phyloP scores from a whole-genome alignment of 1,140 invertebrate species.

The Lepidurus arcticus region DNA sequence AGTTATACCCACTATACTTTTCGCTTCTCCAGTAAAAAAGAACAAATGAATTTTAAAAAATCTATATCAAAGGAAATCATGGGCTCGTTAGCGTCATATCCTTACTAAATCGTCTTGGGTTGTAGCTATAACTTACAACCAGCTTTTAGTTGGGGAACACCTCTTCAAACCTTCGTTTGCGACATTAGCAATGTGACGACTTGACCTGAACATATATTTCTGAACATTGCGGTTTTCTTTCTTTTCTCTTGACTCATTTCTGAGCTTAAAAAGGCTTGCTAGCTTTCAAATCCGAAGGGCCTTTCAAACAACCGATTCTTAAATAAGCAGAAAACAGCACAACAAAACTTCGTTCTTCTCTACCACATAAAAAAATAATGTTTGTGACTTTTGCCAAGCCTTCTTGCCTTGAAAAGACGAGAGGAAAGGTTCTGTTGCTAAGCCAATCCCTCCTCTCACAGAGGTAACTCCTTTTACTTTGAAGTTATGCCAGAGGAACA shows the following conservation, averaged over 20 bases:
- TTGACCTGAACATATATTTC: too few species aligned
- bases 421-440: background rate
- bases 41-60: background rate
- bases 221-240: too few species aligned
- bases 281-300: too few species aligned
- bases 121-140: background rate
- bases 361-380: too few species aligned
- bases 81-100: background rate
- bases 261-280: too few species aligned
- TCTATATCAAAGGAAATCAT: background rate
- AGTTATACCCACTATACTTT: background rate
- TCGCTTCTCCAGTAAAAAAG: background rate
- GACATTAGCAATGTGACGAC: too few species aligned
- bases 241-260: too few species aligned
- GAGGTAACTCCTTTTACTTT: background rate
- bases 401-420: background rate
- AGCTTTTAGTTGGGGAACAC: background rate
- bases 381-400: background rate
- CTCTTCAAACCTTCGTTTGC: background rate
- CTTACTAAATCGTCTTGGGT: background rate
- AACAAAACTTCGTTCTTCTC: too few species aligned
- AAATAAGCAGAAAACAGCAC: too few species aligned
- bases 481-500: background rate
- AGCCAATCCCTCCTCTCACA: background rate
- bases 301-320: too few species aligned